Conservation (phyloP, 2,797 vertebrate species). For the Bovichtus diacanthus region DNA sequence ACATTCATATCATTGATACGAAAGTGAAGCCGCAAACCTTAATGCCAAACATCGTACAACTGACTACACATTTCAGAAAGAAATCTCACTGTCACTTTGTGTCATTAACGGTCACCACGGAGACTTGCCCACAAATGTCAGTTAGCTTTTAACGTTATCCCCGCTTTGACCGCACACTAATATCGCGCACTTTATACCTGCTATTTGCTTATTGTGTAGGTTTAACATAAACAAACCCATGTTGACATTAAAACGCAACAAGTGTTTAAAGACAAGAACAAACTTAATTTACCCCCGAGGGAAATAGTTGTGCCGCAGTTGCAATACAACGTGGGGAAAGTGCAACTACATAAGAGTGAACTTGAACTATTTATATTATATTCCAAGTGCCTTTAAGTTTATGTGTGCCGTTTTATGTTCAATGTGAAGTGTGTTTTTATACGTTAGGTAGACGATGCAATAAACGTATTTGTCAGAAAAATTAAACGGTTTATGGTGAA, state of each 20-base stretch:
- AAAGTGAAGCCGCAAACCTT: not conserved
- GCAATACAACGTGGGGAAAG: not conserved
- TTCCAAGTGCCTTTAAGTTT: too few species aligned
- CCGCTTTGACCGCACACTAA: not conserved
- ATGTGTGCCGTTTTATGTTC: not conserved
- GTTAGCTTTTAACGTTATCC: not conserved
- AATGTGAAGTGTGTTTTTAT: not conserved
- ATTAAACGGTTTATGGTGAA: not conserved
- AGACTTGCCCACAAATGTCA: constrained; percentile 8
- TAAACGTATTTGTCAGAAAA: not conserved
- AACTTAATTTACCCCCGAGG: too few species aligned
- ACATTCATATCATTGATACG: constrained; percentile 5
- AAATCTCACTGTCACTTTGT: not conserved
- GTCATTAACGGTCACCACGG: constrained; percentile 1
- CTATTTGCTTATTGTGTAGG: too few species aligned
- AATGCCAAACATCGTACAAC: not conserved
- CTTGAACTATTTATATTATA: too few species aligned
- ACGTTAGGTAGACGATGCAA: not conserved
- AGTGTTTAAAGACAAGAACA: too few species aligned
- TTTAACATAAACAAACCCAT: too few species aligned
- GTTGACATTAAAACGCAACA: too few species aligned
- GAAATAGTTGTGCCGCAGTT: too few species aligned
- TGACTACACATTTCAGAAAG: not conserved
- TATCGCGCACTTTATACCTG: too few species aligned
- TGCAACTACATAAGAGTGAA: not conserved